These are phyloP conservation scores for Diadema setosum DNA, from an alignment of 35 echinoderm and acorn worm species.

Conservation along the genomic window DNA sequence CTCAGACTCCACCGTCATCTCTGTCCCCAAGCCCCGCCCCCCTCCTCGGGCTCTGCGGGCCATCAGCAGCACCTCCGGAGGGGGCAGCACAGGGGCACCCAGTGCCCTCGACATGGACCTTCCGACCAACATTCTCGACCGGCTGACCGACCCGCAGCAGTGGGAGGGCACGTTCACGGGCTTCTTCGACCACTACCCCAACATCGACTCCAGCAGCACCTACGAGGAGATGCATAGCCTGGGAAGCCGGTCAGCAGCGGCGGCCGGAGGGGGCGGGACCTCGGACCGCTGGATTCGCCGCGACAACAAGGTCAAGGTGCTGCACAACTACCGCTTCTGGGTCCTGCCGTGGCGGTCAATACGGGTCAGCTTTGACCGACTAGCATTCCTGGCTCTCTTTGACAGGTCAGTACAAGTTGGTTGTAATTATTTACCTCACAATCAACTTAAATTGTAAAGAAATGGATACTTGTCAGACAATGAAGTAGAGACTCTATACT, in stretches of 20 bases:
- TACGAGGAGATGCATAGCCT: conserved; percentile 62
- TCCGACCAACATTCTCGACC: conserved; percentile 37
- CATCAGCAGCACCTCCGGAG: background rate
- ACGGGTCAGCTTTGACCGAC: conserved; percentile 87
- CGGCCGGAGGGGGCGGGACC: background rate
- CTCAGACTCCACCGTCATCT: conserved; percentile 84
- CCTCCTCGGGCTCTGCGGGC: conserved; percentile 12
- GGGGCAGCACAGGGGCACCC: background rate
- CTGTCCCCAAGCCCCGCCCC: conserved; percentile 28
- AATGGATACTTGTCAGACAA: no score
- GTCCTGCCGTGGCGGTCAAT: conserved; percentile 88
- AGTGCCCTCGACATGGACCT: conserved; percentile 41
- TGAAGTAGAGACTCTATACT: no score
- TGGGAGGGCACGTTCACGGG: conserved; percentile 15
- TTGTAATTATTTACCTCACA: no score
- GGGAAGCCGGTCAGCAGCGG: background rate
- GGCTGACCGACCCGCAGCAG: background rate
- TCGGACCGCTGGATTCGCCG: conserved; percentile 37
- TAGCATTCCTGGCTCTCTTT: conserved; percentile 91
- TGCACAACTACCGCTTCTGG: conserved; percentile 98
- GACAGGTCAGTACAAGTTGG: conserved; percentile 86
- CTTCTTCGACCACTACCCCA: background rate
- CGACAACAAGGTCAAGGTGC: conserved; percentile 60
- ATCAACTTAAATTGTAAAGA: no score
- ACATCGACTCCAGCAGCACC: conserved; percentile 23